These are phyloP conservation scores for Neoarius graeffei DNA, from an alignment of 2,113 vertebrate species.

Conservation along the genomic window DNA sequence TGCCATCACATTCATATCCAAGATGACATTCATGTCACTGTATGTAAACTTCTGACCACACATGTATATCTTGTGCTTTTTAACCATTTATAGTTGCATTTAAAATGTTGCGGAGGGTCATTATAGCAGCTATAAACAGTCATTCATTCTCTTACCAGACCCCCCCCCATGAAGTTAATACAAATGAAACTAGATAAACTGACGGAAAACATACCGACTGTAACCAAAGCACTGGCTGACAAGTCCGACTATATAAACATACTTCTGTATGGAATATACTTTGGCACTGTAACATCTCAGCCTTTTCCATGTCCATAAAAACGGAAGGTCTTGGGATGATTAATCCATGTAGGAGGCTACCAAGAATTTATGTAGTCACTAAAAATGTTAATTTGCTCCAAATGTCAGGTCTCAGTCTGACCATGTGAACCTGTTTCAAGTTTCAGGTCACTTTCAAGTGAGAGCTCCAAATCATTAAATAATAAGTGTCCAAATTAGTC, in stretches of 20 bases:
- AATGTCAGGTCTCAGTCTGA: not conserved
- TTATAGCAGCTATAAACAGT: not conserved
- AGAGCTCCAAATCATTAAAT: not conserved
- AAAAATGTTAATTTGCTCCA: constrained; percentile 16
- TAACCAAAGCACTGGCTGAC: not conserved
- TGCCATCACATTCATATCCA: too few species aligned
- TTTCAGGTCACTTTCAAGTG: not conserved
- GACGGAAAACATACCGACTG: not conserved
- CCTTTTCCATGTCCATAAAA: not conserved
- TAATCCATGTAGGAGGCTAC: not conserved
- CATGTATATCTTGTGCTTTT: not conserved
- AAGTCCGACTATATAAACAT: not conserved
- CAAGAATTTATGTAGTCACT: not conserved
- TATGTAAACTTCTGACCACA: not conserved
- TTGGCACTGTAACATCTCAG: not conserved
- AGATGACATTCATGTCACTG: too few species aligned
- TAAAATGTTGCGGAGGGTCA: not conserved
- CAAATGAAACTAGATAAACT: too few species aligned
- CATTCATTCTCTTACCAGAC: not conserved
- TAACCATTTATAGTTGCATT: not conserved
- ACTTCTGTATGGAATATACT: not conserved
- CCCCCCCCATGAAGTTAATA: not conserved
- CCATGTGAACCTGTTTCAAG: not conserved
- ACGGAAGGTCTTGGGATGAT: not conserved
- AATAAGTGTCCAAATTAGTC: not conserved